Evolutionary conservation across 2,113 vertebrate genomes (phyloP).

Genomic region (Gila orcuttii): DNA sequence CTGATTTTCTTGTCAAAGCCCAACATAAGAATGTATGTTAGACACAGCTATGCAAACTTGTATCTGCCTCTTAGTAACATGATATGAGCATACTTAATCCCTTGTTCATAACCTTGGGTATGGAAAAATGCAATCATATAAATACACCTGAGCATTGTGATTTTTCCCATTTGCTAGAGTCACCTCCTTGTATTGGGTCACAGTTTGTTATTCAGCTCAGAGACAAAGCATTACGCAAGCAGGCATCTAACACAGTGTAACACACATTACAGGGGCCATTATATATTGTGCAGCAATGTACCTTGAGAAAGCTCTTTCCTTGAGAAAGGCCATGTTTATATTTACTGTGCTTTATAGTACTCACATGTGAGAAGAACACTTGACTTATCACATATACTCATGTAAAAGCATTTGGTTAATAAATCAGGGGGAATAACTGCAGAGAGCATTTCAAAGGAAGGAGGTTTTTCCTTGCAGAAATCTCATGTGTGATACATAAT

Average conservation of each 20-base stretch:
- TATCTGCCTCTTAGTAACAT: slow-evolving; percentile 10
- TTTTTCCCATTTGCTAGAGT: slow-evolving; percentile 23
- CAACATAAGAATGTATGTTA: not conserved
- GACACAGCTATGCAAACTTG: slow-evolving; percentile 7
- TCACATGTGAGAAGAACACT: not conserved
- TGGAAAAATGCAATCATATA: slow-evolving; percentile 20
- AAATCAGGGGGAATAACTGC: not conserved
- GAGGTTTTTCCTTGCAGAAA: slow-evolving; percentile 8
- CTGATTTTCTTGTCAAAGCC: slow-evolving; percentile 26
- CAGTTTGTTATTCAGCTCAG: slow-evolving; percentile 28
- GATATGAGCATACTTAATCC: slow-evolving; percentile 8
- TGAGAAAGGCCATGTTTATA: slow-evolving; percentile 16
- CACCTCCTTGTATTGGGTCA: slow-evolving; percentile 11
- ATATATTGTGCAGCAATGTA: not conserved
- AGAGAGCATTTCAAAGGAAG: not conserved
- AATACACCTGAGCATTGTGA: slow-evolving; percentile 5
- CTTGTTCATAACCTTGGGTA: slow-evolving; percentile 35
- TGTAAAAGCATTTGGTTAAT: not conserved
- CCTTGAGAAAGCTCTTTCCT: not conserved
- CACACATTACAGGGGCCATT: not conserved
- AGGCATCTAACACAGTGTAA: not conserved
- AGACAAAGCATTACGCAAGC: slow-evolving; percentile 5
- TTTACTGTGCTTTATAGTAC: slow-evolving; percentile 4
- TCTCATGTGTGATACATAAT: slow-evolving; percentile 33
- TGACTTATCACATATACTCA: slow-evolving; percentile 22